Evolutionary conservation across 2,113 vertebrate genomes (phyloP), one percentile per base, ranked within the genome.

Genomic region (Tragelaphus imberbis): DNA sequence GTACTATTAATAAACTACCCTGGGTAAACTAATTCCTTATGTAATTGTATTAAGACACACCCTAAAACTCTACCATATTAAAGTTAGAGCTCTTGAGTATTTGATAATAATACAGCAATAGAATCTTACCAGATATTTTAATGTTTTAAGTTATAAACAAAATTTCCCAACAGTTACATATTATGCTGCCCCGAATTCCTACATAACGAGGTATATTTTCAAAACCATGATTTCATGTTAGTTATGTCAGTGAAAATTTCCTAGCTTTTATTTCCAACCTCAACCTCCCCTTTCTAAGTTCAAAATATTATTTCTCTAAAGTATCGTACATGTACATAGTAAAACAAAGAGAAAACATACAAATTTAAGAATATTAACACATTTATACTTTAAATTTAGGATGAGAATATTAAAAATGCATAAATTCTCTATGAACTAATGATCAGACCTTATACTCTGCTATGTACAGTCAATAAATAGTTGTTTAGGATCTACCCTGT

Each of bases 1-100:
- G 63, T 59, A 56, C 98, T 98, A 98, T 98, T 97, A 98, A 98
- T 98, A 98, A 97, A 95, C 93, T 36, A 89, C 49, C 63, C 91
- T 75, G 88, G 58, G 40, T 94, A 97, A 97, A 96, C 58, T 97
- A 97, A 98, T 96, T 97, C 90, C 92, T 98, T 95, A 97, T 81
- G 79, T 97, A 98, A 97, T 84, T 95, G 90, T 97, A 97, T 95
- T 97, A 98, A 96, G 63, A 93, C 56, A 94, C 19, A 97, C 27
- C 84, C 68, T 80, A 97, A 86, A 94, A 96, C 55, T n/a, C 87
- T 79, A 93, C 21, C 2, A 2, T 80, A 97, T 77, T 82, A 97
- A 91, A 95, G 89, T 61, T 56, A 80, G 33, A 92, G 53, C 27
- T 80, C 77, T 56, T 56, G 51, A 68, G 16, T 65, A 90, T 59